Percentiles rank a stretch among this genome's conserved stretches.
phyloP scores from a whole-genome alignment of 1,140 invertebrate genomes.

The Trichoplusia ni region DNA sequence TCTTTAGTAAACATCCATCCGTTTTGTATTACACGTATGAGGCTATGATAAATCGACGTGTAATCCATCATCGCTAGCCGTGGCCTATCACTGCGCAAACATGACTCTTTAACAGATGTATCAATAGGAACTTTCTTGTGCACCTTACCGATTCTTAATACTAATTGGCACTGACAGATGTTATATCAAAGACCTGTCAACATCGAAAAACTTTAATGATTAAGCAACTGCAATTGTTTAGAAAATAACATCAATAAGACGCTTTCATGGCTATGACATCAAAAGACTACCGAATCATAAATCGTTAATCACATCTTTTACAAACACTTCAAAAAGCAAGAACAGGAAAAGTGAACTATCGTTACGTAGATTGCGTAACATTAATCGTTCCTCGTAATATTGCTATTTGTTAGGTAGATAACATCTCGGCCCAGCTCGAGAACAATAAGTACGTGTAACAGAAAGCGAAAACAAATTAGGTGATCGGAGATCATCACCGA shows the following conservation, averaged over 20 bases:
- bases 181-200: conserved; percentile 5
- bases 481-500: conserved; percentile 49
- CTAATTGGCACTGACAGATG: conserved; percentile 28
- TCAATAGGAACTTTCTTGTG: conserved; percentile 13
- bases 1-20: too few species aligned
- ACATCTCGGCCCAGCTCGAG: conserved; percentile 50
- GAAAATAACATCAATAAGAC: not conserved
- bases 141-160: conserved; percentile 23
- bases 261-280: conserved; percentile 11
- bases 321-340: not conserved
- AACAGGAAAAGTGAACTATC: conserved; percentile 30
- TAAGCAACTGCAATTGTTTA: conserved; percentile 6
- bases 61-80: not conserved
- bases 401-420: conserved; percentile 69
- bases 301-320: conserved; percentile 12
- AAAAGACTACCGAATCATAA: conserved; percentile 15
- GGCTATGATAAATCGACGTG: not conserved
- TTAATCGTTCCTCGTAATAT: conserved; percentile 57
- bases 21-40: too few species aligned
- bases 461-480: conserved; percentile 72
- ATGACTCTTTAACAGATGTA: not conserved
- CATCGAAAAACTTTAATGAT: conserved; percentile 4
- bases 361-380: conserved; percentile 63
- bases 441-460: conserved; percentile 58
- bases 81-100: not conserved